Conservation (phyloP, 2,113 vertebrate species). For the Centropus unirufus region DNA sequence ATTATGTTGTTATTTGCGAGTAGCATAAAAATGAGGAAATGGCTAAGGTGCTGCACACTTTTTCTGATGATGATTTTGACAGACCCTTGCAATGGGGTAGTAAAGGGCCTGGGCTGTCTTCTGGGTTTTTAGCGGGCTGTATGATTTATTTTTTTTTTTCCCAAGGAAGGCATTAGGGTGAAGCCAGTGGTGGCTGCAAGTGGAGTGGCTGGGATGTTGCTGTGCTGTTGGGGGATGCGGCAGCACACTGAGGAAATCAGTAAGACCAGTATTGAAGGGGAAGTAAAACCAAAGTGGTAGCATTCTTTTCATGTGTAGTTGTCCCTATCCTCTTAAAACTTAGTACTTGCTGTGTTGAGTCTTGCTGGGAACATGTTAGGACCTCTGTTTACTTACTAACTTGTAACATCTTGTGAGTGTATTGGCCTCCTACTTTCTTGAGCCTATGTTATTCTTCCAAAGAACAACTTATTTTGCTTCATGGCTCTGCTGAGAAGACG, state of each 20-base stretch:
- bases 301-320: background rate
- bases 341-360: background rate
- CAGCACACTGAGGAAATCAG: background rate
- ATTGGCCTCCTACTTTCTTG: conserved; percentile 6
- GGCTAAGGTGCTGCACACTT: background rate
- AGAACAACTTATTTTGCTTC: background rate
- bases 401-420: background rate
- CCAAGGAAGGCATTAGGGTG: background rate
- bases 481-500: background rate
- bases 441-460: conserved; percentile 55
- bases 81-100: background rate
- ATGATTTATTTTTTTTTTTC: background rate
- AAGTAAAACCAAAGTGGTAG: background rate
- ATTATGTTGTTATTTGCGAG: background rate
- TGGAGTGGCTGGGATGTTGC: background rate
- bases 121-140: background rate
- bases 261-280: background rate
- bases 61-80: background rate
- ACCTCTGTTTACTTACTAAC: background rate
- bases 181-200: background rate
- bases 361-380: background rate
- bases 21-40: background rate
- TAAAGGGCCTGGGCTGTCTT: background rate
- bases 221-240: background rate
- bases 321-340: background rate